phyloP scores from a whole-genome alignment of 2,113 vertebrate species.

The Percina caprodes region DNA sequence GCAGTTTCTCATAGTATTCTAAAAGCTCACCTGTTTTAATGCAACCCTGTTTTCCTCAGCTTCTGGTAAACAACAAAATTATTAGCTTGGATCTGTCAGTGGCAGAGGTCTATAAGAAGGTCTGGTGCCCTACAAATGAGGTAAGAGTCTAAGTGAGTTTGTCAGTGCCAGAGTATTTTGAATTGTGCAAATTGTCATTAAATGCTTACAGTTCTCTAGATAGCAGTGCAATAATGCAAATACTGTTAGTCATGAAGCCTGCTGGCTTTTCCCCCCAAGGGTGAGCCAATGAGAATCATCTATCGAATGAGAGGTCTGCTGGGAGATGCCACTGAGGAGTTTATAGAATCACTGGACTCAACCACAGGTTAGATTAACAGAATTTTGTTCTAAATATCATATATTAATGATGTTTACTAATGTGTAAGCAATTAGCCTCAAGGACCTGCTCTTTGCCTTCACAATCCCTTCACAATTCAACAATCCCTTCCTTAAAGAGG shows the following conservation, averaged over 20 bases:
- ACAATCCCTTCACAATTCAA: too few relatives aligned
- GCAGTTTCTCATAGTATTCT: background rate
- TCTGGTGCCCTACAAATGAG: conserved; percentile 99
- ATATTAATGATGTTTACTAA: background rate
- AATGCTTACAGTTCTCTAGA: background rate
- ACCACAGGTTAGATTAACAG: conserved; percentile 89
- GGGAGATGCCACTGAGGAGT: conserved; percentile 98
- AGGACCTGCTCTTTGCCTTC: background rate
- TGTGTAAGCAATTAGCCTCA: background rate
- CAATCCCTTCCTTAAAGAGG: background rate
- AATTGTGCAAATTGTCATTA: background rate
- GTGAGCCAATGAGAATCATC: conserved; percentile 99
- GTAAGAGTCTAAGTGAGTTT: conserved; percentile 72
- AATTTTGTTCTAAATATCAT: background rate
- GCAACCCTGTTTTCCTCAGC: conserved; percentile 79
- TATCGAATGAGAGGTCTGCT: conserved; percentile 98
- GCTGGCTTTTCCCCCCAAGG: conserved; percentile 77
- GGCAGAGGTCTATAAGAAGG: conserved; percentile 98
- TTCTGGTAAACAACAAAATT: conserved; percentile 99
- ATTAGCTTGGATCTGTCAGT: conserved; percentile 97
- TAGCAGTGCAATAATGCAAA: background rate
- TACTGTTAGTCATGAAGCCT: background rate
- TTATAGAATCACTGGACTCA: conserved; percentile 97
- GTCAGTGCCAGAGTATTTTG: background rate
- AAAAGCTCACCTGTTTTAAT: background rate